Conservation (phyloP, 2,888 invertebrate species). For the Eristalis arbustorum region DNA sequence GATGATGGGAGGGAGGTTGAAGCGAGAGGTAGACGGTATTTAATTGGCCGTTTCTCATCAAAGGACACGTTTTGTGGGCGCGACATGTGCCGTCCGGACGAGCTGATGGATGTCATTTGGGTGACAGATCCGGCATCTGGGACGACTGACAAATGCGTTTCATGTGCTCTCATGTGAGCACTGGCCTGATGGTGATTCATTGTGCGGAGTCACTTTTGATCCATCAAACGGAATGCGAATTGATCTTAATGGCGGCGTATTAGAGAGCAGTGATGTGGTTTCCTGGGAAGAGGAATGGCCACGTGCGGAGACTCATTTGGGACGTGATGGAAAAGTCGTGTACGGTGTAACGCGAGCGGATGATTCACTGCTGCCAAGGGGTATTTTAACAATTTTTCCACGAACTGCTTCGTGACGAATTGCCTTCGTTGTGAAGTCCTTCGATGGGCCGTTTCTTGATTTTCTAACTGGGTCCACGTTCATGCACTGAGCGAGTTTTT, state of each 20-base stretch:
- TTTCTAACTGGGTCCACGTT: background rate
- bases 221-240: background rate
- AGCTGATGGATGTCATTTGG: background rate
- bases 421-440: background rate
- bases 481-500: too few relatives aligned
- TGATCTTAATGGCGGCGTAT: background rate
- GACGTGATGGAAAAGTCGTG: background rate
- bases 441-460: background rate
- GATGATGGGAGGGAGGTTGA: background rate
- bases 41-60: constrained; percentile 48
- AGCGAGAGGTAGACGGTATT: background rate
- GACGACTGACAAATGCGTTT: background rate
- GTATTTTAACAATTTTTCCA: too few relatives aligned
- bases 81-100: constrained; percentile 21
- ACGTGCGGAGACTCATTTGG: background rate
- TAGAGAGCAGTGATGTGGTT: background rate
- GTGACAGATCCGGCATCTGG: background rate
- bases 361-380: too few relatives aligned
- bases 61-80: background rate
- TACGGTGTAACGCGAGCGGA: background rate
- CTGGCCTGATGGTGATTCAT: background rate
- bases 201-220: background rate
- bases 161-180: background rate
- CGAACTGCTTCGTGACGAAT: background rate
- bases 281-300: background rate